phyloP scores from a whole-genome alignment of 2,113 vertebrate genomes.

The Nymphicus hollandicus region DNA sequence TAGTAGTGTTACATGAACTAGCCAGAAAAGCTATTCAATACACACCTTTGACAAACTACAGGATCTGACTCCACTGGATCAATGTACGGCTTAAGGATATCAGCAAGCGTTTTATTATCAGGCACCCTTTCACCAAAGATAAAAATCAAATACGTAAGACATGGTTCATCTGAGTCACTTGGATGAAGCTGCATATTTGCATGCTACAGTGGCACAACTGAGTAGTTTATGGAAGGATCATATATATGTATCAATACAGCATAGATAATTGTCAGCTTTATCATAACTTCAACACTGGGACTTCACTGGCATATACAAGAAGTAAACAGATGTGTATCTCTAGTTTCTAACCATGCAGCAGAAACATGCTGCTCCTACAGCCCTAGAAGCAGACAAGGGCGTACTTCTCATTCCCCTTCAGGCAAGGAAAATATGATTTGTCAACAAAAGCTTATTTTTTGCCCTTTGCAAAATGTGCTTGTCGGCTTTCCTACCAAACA shows the following conservation, averaged over 20 bases:
- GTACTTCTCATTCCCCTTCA: not conserved
- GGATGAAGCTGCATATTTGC: not conserved
- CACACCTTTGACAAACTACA: slow-evolving; percentile 86
- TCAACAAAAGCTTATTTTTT: not conserved
- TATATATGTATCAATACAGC: not conserved
- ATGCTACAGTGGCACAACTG: not conserved
- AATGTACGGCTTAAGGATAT: slow-evolving; percentile 85
- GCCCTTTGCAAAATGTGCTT: not conserved
- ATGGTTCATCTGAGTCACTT: not conserved
- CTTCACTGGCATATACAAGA: not conserved
- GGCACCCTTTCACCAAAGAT: slow-evolving; percentile 78
- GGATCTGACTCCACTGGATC: slow-evolving; percentile 90
- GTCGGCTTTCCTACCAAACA: not conserved
- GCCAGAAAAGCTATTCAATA: not conserved
- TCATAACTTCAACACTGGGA: not conserved
- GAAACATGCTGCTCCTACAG: not conserved
- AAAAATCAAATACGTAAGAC: slow-evolving; percentile 30
- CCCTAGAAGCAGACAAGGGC: not conserved
- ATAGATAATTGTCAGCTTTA: not conserved
- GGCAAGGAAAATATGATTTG: slow-evolving; percentile 12
- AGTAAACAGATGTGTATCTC: not conserved
- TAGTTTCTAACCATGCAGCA: not conserved
- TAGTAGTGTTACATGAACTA: not conserved
- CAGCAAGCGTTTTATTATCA: slow-evolving; percentile 77
- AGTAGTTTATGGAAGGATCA: not conserved